Evolutionary conservation across 2,888 invertebrate species (phyloP), one percentile per base, ranked within the genome.

Genomic region (Hedya salicella): DNA sequence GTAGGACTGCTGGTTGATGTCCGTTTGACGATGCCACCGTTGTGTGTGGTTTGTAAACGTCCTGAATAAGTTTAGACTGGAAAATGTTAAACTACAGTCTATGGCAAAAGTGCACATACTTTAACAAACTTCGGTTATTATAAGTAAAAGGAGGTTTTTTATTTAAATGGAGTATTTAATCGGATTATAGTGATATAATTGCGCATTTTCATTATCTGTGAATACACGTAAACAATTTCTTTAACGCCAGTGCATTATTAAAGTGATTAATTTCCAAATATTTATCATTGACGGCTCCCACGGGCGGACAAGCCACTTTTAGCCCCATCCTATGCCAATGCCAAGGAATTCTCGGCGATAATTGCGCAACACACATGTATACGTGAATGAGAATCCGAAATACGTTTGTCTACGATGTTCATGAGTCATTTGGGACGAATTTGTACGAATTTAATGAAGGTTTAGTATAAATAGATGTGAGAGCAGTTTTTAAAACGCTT

Each of bases 311-410:
- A 76, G 72, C 77, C 76, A 81, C 80, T 86, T 87, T 84, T 70
- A 69, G 78, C 73, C 67, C 72, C 73, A 75, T 73, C 77, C 78
- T 86, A 82, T 84, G 81, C 80, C 85, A 87, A 72, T 87, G 87
- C 87, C 87, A 88, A 88, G 85, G 86, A 83, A 86, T 87, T 82
- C 69, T 75, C 69, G 69, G 70, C 67, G 62, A 68, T 71, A 73
- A 64, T 65, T 64, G 52, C 68, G 65, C 66, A 65, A 66, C 53
- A 39, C 52, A 65, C 49, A 57, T 44, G 49, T 42, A 57, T 64
- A 57, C 13, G 40, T 53, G 60, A 60, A 60, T 60, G 60, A 42
- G 36, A 44, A 53, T 21, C 44, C 36, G 25, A 63, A 63, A 56
- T 63, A 56, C 46, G 53, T 65, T 46, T 57, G 57, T 57, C 57